phyloP scores from a whole-genome alignment of 2,888 invertebrate species.

The Rhagium mordax region DNA sequence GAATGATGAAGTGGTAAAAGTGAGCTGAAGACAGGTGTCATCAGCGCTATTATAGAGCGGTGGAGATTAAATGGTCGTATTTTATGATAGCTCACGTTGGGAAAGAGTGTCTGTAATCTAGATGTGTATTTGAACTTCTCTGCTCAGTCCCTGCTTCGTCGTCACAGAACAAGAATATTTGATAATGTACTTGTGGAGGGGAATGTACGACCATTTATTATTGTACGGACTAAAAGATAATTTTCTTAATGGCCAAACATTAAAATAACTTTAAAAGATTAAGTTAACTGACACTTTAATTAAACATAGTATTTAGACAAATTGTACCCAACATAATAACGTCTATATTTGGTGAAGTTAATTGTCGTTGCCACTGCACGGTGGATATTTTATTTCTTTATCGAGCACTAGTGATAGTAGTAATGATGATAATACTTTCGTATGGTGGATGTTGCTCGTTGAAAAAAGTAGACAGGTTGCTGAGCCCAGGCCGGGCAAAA shows the following conservation, averaged over 20 bases:
- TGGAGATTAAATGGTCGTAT: constrained; percentile 24
- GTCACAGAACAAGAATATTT: not conserved
- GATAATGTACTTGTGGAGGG: not conserved
- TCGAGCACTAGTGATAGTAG: too few relatives aligned
- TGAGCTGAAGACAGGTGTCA: constrained; percentile 32
- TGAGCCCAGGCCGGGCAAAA: too few relatives aligned
- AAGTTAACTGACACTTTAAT: too few relatives aligned
- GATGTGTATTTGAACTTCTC: constrained; percentile 15
- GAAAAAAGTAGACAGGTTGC: too few relatives aligned
- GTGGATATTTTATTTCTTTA: too few relatives aligned
- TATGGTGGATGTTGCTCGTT: too few relatives aligned
- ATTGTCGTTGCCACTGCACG: too few relatives aligned
- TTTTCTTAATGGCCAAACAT: not conserved
- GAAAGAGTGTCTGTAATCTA: constrained; percentile 18
- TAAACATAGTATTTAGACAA: too few relatives aligned
- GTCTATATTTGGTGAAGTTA: too few relatives aligned
- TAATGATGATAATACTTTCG: too few relatives aligned
- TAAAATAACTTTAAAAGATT: not conserved
- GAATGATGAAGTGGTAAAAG: constrained; percentile 31
- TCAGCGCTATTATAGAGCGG: constrained; percentile 31
- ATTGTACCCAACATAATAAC: too few relatives aligned
- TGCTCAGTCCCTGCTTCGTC: not conserved
- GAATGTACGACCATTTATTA: not conserved
- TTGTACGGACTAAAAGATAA: not conserved
- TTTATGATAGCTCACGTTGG: constrained; percentile 27